Evolutionary conservation across 2,888 invertebrate species (phyloP).

Genomic region (Machimus rusticus): DNA sequence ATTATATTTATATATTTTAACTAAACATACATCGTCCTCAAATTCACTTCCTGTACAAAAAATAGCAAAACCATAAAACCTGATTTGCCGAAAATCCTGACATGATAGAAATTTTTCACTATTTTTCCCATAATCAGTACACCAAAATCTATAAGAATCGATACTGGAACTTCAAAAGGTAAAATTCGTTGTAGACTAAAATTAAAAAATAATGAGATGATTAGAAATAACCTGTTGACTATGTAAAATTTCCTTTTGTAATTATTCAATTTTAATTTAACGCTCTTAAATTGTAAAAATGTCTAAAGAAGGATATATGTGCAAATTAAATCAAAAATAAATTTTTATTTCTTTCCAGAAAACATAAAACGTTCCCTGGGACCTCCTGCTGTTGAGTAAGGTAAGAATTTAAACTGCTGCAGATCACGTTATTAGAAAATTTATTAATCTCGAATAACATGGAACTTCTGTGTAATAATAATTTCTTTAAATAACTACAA

Average conservation of each 20-base stretch:
- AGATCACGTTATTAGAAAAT: background rate
- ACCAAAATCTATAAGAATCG: too few species aligned
- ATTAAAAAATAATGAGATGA: too few species aligned
- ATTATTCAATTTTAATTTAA: background rate
- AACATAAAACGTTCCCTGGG: background rate
- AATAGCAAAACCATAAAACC: too few species aligned
- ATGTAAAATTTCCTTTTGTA: background rate
- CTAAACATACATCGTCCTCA: too few species aligned
- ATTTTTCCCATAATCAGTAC: too few species aligned
- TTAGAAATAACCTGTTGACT: background rate
- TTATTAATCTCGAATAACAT: background rate
- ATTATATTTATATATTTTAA: too few species aligned
- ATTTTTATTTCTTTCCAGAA: background rate
- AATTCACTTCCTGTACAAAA: too few species aligned
- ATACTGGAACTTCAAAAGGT: too few species aligned
- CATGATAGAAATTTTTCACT: too few species aligned
- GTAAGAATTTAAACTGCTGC: background rate
- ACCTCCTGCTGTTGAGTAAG: background rate
- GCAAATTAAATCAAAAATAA: background rate
- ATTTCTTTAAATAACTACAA: background rate
- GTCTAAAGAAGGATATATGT: background rate
- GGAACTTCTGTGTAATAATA: background rate
- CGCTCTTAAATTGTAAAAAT: too few species aligned
- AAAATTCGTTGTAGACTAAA: too few species aligned
- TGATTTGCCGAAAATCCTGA: too few species aligned